Percentiles rank a stretch among this genome's conserved stretches.
Conservation (phyloP, 37 sponge, comb jelly and placozoan species). For the Ephydatia muelleri region DNA sequence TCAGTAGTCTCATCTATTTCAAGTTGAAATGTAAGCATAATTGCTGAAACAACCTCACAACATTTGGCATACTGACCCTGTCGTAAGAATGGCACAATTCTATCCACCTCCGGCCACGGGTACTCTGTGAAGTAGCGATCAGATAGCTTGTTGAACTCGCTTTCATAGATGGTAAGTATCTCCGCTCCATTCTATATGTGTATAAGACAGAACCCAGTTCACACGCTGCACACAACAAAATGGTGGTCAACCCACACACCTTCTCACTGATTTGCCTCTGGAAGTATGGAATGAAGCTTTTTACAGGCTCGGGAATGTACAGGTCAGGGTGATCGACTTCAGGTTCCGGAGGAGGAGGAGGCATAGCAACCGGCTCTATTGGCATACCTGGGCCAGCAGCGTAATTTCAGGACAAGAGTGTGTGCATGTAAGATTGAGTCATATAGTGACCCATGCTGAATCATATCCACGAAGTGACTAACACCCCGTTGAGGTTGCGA, state of each 20-base stretch:
- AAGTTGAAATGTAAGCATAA: not conserved
- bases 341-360: not conserved
- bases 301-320: constrained; percentile 72
- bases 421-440: too few relatives aligned
- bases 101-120: constrained; percentile 87
- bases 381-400: too few relatives aligned
- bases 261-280: constrained; percentile 47
- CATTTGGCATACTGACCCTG: constrained; percentile 29
- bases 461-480: too few relatives aligned
- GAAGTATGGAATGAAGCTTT: constrained; percentile 65
- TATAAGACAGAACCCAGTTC: not conserved
- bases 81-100: constrained; percentile 47
- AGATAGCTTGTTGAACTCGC: constrained; percentile 78
- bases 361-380: not conserved
- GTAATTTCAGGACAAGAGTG: too few relatives aligned
- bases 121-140: constrained; percentile 73
- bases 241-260: too few relatives aligned
- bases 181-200: constrained; percentile 46
- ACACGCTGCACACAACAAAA: too few relatives aligned
- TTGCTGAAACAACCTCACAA: not conserved
- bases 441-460: too few relatives aligned
- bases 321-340: constrained; percentile 62
- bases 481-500: too few relatives aligned
- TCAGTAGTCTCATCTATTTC: constrained; percentile 31
- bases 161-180: constrained; percentile 72